Evolutionary conservation across 2,888 invertebrate species (phyloP), one percentile per base, ranked within the genome.

Genomic region (Coenonympha glycerion): DNA sequence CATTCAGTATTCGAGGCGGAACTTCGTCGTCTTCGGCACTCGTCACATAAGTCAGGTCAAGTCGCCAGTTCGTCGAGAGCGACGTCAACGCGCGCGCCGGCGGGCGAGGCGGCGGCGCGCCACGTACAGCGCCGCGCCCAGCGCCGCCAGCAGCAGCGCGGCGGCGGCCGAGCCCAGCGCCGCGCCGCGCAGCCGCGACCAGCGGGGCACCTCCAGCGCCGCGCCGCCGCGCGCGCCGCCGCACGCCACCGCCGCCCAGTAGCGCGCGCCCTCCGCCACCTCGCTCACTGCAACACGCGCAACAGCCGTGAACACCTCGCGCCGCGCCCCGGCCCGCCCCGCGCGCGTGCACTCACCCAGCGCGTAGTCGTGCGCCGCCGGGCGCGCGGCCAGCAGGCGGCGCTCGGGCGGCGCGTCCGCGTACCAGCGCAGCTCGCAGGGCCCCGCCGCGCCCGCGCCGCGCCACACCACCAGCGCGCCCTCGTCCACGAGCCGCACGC

Each of bases 391-490:
- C n/a, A 92, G 84, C 55, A 91, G 87, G 53, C 89, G 88, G 58
- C 91, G 91, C 6, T 77, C 82, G 65, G 48, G 90, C 82, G 59
- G 89, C 88, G 61, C 88, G 42, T 90, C 91, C 61, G 90, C 88
- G 73, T 88, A 91, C 93, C 94, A 94, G 64, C 91, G 90, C 31
- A 94, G 89, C 4, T 89, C 81, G 69, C 94, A 94, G 34, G 89
- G 76, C 49, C 90, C 78, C 21, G 90, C 89, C 53, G 83, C 76
- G 0, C 90, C 91, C 50, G 88, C 84, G 19, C 83, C 83, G 1
- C 93, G 92, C 94, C 94, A 95, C 51, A 91, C 91, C 33, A 96
- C 90, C 47, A 93, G 81, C 75, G 93, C 93, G 19, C 94, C 95
- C 55, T 92, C 92, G 44, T 90, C 90, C 36, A 92, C 91, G 50